A percentile compares a stretch with the other conserved stretches of the same genome.
These are phyloP conservation scores for Promerops cafer DNA, from an alignment of 2,113 vertebrate genomes.

Conservation along the genomic window DNA sequence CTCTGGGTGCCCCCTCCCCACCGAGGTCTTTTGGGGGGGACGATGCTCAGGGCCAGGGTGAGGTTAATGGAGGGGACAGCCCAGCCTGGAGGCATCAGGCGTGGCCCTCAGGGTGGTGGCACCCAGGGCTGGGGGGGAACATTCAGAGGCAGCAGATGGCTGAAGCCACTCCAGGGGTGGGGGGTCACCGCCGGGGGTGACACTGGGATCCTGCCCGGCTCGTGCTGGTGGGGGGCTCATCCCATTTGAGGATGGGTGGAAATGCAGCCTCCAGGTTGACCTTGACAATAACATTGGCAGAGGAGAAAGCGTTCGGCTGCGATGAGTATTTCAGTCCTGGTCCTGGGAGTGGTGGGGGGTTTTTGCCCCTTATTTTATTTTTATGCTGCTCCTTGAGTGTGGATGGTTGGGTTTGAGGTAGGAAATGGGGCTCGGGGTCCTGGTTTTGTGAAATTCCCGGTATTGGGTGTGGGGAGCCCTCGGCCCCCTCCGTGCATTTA, in stretches of 20 bases:
- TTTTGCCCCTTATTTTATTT: background rate
- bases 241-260: background rate
- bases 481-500: accelerated
- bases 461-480: background rate
- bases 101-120: background rate
- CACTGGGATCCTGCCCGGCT: background rate
- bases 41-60: background rate
- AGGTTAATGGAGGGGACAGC: background rate
- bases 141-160: background rate
- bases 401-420: background rate
- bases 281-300: slow-evolving; percentile 71
- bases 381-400: background rate
- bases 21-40: background rate
- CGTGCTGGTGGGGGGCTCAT: background rate
- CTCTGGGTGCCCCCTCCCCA: background rate
- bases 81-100: background rate
- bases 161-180: background rate
- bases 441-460: background rate
- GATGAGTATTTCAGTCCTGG: background rate
- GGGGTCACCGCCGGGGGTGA: background rate
- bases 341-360: background rate
- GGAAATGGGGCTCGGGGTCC: background rate
- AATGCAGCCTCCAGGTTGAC: slow-evolving; percentile 57
- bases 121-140: background rate
- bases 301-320: background rate